phyloP scores from a whole-genome alignment of 2,113 vertebrate species.

The Chaetura pelagica region DNA sequence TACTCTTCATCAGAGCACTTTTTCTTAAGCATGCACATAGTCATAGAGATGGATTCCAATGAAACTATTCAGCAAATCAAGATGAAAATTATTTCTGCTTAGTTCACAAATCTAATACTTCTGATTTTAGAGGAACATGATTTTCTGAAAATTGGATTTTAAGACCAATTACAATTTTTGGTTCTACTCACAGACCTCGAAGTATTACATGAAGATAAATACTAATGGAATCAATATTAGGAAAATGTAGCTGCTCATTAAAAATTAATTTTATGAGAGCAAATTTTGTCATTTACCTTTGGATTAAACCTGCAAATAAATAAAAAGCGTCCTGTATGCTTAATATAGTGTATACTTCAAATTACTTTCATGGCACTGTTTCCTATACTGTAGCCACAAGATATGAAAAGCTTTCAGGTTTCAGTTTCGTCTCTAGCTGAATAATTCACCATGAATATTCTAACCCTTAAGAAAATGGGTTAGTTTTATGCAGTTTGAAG shows the following conservation, averaged over 20 bases:
- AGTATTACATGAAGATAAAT: background rate
- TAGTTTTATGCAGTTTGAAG: background rate
- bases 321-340: background rate
- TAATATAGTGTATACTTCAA: background rate
- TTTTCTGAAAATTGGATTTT: constrained; percentile 32
- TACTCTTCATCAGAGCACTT: constrained; percentile 14
- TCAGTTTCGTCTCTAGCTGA: background rate
- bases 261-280: background rate
- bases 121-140: background rate
- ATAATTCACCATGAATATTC: background rate
- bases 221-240: background rate
- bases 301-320: background rate
- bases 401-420: background rate
- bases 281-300: background rate
- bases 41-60: constrained; percentile 9
- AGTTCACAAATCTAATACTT: constrained; percentile 17
- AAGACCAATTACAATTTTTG: background rate
- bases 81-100: constrained; percentile 3
- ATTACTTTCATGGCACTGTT: background rate
- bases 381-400: background rate
- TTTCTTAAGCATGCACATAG: background rate
- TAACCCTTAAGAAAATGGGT: background rate
- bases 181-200: background rate
- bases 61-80: background rate
- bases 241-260: background rate